Percentiles rank a stretch among this genome's conserved stretches.
Evolutionary conservation across 1,140 invertebrate species (phyloP).

Genomic region (Fopius arisanus): DNA sequence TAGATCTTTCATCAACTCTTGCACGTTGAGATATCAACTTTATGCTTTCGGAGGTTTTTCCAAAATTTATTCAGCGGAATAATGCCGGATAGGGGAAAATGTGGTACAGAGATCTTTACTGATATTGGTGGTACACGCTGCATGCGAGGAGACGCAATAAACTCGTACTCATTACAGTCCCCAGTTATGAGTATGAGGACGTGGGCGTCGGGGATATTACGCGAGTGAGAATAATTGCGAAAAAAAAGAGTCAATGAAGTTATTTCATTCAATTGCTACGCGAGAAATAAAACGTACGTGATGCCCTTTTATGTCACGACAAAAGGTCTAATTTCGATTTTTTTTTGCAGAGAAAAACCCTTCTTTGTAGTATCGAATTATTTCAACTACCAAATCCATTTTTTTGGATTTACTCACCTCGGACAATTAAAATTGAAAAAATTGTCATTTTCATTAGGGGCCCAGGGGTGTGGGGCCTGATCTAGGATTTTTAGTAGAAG

Average conservation of each 20-base stretch:
- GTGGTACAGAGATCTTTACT: neutral
- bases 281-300: neutral
- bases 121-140: neutral
- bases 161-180: neutral
- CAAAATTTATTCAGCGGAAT: neutral
- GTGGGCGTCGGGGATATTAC: neutral
- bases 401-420: too few relatives aligned
- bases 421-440: too few relatives aligned
- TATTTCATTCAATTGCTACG: neutral
- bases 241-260: neutral
- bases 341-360: too few relatives aligned
- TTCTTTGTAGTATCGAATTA: too few relatives aligned
- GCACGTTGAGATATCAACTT: neutral
- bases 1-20: constrained; percentile 5
- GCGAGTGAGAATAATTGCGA: neutral
- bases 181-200: neutral
- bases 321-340: neutral
- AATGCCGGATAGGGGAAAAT: neutral
- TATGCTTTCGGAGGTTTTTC: neutral
- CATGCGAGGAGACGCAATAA: neutral
- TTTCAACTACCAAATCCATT: too few relatives aligned
- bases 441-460: too few relatives aligned
- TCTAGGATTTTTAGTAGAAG: too few relatives aligned
- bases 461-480: too few relatives aligned
- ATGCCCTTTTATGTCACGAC: too few relatives aligned